Evolutionary conservation across 2,113 vertebrate genomes (phyloP).

Genomic region (human): GRCh38 chr7:27942001-27942500

Average conservation of each 20-base stretch:
- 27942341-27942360: neutral
- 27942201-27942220: neutral
- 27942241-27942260: neutral
- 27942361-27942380: neutral
- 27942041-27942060: neutral
- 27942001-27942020: neutral
- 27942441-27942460: neutral
- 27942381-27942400: neutral
- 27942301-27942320: neutral
- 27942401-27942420: neutral
- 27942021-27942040: neutral
- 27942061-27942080: neutral
- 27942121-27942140: neutral
- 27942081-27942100: neutral
- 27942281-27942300: neutral
- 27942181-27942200: too few species aligned
- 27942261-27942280: neutral
- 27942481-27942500: too few species aligned
- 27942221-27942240: neutral
- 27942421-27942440: neutral
- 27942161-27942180: neutral
- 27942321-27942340: neutral
- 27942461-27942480: accelerated
- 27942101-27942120: neutral
- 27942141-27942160: neutral